These are phyloP conservation scores for Acheta domesticus DNA, from an alignment of 2,888 invertebrate genomes.

Conservation along the genomic window DNA sequence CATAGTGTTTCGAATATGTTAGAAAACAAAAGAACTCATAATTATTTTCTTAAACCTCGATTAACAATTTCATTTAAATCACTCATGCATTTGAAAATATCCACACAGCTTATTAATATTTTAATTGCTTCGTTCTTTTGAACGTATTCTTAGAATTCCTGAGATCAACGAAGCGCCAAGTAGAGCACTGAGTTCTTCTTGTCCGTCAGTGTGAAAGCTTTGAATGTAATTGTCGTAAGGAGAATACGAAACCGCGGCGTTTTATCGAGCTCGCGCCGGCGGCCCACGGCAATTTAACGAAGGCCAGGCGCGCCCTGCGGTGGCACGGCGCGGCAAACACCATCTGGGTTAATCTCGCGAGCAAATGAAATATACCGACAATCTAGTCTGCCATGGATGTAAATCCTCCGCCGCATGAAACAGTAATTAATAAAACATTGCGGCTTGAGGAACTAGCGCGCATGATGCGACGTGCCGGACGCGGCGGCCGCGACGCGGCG, in stretches of 20 bases:
- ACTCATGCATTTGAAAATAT: too few relatives aligned
- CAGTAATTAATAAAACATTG: slow-evolving; percentile 11
- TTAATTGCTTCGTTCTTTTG: too few relatives aligned
- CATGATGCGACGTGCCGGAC: neutral
- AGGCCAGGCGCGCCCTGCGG: neutral
- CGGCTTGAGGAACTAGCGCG: neutral
- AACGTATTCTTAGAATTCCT: too few relatives aligned
- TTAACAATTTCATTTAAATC: too few relatives aligned
- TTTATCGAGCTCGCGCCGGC: neutral
- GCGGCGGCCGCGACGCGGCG: too few relatives aligned
- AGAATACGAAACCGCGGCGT: neutral
- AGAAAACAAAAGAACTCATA: too few relatives aligned
- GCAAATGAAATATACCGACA: slow-evolving; percentile 18
- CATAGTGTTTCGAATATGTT: too few relatives aligned
- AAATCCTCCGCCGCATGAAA: neutral
- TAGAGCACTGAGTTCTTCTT: too few relatives aligned
- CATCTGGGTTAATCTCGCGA: slow-evolving; percentile 7
- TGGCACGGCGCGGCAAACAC: neutral
- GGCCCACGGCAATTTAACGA: neutral
- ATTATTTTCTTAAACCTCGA: too few relatives aligned
- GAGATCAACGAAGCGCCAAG: too few relatives aligned
- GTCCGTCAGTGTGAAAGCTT: too few relatives aligned
- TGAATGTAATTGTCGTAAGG: neutral
- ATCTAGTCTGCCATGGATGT: neutral
- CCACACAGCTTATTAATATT: too few relatives aligned